Conservation (phyloP, 2,113 vertebrate genomes). For the Sigmodon hispidus region DNA sequence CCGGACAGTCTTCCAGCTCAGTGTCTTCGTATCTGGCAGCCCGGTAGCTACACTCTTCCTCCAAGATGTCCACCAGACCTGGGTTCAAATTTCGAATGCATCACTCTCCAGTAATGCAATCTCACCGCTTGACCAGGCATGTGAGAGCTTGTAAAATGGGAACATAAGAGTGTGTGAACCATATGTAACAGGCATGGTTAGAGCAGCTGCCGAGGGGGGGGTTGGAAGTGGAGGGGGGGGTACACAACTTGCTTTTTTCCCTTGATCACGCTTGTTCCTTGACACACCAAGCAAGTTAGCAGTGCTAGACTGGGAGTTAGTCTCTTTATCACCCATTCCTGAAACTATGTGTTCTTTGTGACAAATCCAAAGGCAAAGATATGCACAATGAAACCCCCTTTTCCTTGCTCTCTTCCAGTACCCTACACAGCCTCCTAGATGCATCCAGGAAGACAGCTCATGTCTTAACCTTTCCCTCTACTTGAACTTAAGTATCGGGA, state of each 20-base stretch:
- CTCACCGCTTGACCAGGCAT: background rate
- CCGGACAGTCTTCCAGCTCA: background rate
- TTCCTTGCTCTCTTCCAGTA: background rate
- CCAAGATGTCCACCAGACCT: background rate
- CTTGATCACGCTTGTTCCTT: background rate
- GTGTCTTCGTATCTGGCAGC: too few species aligned
- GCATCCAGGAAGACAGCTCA: background rate
- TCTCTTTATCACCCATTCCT: background rate
- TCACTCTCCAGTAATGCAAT: background rate
- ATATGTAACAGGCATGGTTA: fast-evolving
- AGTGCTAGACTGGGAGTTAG: background rate
- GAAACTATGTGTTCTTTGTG: background rate
- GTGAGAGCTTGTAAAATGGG: background rate
- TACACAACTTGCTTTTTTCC: background rate
- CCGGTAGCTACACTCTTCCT: background rate
- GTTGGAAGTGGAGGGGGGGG: too few species aligned
- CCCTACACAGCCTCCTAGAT: background rate
- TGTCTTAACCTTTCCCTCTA: background rate
- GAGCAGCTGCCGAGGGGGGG: too few species aligned
- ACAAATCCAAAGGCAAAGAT: background rate
- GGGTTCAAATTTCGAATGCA: background rate
- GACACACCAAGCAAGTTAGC: background rate
- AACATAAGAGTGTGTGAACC: background rate
- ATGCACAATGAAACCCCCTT: too few species aligned
- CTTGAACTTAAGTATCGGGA: background rate